Base-by-base conservation (phyloP, 2,797 vertebrate genomes). In the Microctenopoma lineatum region DNA sequence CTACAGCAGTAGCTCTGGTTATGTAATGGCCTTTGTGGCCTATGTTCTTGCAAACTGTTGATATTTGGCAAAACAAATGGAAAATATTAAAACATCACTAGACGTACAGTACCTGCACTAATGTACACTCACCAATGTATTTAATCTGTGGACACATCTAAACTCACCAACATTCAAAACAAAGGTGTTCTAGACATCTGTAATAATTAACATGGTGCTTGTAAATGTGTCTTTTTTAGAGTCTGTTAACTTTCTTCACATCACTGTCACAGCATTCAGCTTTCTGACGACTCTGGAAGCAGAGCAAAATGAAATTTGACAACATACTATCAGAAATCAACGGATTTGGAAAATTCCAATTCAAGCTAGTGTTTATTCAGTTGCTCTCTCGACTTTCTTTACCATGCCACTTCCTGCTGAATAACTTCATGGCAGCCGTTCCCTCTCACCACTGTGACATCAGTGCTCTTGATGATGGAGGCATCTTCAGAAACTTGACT, bases 311-410 rank as follows among this genome's bases (percentile, higher is more conserved):
- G 96, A 93, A 93, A 69, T 97, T 98, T 56, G 96, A 98, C 80
- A 93, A 92, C 54, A 77, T 98, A 48, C 89, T 98, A 48, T 84
- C 90, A 21, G 93, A 97, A 77, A 94, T 83, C 0, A 93, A 95
- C 0, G 95, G 96, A 77, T 97, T 97, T 78, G 96, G 96, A 53
- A 93, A 83, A 71, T 98, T 97, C 85, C 97, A 98, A 72, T 82
- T 96, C 9, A 55, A 76, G 29, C 86, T 95, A 4, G 3, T 96
- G 57, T 26, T 88, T 3, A 87, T 96, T 18, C 89, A 96, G 80
- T 82, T 93, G 12, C 18, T 96, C 4, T 90, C 95, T 29, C 92
- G 96, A 25, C 47, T 96, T 0, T 90, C 93, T 27, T 39, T 97
- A 0, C 96, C 96, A 0, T 88, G 96, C 75, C 95, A 99, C 79